These are phyloP conservation scores for Rhineura floridana DNA, from an alignment of 2,113 vertebrate genomes.

Conservation along the genomic window DNA sequence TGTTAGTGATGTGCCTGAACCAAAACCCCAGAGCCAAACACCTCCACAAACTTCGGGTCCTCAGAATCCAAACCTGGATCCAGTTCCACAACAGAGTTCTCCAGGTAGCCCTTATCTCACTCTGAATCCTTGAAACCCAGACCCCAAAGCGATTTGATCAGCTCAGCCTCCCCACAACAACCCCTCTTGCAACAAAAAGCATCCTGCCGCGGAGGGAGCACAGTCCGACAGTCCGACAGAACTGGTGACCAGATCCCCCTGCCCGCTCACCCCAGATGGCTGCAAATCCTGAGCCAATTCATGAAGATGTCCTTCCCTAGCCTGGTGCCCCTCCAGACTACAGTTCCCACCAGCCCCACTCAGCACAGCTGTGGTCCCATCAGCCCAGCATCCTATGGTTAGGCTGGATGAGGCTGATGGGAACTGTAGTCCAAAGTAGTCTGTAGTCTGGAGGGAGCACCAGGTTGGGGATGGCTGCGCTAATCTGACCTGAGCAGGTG, in stretches of 20 bases:
- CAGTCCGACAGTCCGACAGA: too few species aligned
- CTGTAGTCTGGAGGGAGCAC: too few species aligned
- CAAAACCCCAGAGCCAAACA: conserved; percentile 20
- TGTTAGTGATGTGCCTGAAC: conserved; percentile 3
- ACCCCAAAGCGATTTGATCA: not conserved
- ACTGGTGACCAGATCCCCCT: not conserved
- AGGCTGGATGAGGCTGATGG: too few species aligned
- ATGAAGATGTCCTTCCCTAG: too few species aligned
- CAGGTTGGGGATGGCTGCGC: too few species aligned
- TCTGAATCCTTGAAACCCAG: not conserved
- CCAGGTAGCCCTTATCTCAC: conserved; percentile 12
- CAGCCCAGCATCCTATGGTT: too few species aligned
- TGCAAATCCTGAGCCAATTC: too few species aligned
- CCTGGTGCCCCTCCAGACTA: too few species aligned
- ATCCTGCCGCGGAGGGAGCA: not conserved
- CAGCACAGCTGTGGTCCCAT: too few species aligned
- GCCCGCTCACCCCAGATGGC: not conserved
- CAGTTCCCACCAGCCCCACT: not conserved
- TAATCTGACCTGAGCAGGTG: too few species aligned
- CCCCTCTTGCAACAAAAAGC: not conserved
- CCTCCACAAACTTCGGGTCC: not conserved
- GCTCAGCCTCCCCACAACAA: not conserved
- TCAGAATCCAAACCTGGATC: not conserved
- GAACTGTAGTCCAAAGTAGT: too few species aligned
- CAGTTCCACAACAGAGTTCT: not conserved